Evolutionary conservation across 2,888 invertebrate species (phyloP).

Genomic region (Cheilosia urbana): DNA sequence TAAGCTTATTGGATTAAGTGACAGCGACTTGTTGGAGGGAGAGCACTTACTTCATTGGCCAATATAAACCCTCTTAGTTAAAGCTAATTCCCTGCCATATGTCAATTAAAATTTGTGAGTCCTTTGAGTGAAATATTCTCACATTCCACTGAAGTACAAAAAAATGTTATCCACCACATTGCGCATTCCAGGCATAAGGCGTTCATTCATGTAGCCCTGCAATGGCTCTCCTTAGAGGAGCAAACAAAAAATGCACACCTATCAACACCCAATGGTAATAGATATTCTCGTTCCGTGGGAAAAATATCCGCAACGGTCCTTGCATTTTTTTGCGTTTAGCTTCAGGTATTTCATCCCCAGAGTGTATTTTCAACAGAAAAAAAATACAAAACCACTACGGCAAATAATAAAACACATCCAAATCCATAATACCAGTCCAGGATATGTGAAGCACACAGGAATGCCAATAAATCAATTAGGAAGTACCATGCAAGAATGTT

Average conservation of each 20-base stretch:
- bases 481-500: conserved; percentile 73
- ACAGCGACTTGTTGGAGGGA: not conserved
- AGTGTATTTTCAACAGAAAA: not conserved
- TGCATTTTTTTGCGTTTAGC: conserved; percentile 65
- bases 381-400: conserved; percentile 1
- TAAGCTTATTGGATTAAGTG: conserved; percentile 39
- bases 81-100: conserved; percentile 43
- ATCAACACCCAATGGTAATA: conserved; percentile 62
- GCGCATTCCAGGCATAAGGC: conserved; percentile 44
- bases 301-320: conserved; percentile 54
- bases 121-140: conserved; percentile 2
- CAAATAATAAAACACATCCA: conserved; percentile 67
- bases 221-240: conserved; percentile 12
- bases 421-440: conserved; percentile 40
- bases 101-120: conserved; percentile 49
- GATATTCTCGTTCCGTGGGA: conserved; percentile 46
- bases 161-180: conserved; percentile 44
- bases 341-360: conserved; percentile 56
- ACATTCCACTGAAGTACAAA: not conserved
- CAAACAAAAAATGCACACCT: conserved; percentile 23
- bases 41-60: not conserved
- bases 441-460: conserved; percentile 69
- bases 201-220: conserved; percentile 3
- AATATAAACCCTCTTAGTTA: not conserved
- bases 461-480: conserved; percentile 76